Percentiles rank a stretch among this genome's conserved stretches.
Conservation (phyloP, 2,113 vertebrate genomes). For the Chloroceryle aenea region DNA sequence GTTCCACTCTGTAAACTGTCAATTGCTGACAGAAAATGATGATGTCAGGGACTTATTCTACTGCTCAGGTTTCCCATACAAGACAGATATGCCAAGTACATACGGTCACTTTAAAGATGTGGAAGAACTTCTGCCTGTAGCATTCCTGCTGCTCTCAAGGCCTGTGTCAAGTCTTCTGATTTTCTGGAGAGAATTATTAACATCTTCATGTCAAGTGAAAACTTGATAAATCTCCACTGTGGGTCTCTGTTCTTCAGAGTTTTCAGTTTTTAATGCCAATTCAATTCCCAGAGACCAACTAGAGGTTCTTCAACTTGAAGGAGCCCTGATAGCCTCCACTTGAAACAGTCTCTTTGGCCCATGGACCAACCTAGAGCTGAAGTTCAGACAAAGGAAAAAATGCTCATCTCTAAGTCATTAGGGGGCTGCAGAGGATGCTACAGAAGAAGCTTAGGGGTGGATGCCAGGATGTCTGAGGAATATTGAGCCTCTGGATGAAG, state of each 20-base stretch:
- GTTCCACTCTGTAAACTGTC: background rate
- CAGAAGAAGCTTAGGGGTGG: no score
- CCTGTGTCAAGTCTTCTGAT: background rate
- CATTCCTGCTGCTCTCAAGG: background rate
- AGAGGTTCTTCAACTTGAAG: background rate
- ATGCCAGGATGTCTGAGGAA: background rate
- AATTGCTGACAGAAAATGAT: background rate
- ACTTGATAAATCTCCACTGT: background rate
- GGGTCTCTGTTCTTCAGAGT: background rate
- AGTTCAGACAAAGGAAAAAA: background rate
- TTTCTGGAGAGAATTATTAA: background rate
- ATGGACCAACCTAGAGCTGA: background rate
- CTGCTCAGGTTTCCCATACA: background rate
- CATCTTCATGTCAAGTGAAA: background rate
- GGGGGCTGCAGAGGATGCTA: background rate
- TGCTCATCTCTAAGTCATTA: background rate
- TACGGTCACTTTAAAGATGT: background rate
- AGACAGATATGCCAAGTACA: background rate
- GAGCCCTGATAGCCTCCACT: background rate
- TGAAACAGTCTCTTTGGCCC: background rate
- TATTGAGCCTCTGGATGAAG: background rate
- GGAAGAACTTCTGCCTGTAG: background rate
- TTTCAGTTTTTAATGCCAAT: background rate
- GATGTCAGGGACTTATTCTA: background rate
- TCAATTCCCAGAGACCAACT: background rate